Evolutionary conservation across 2,888 invertebrate genomes (phyloP).

Genomic region (Xanthia icteritia): DNA sequence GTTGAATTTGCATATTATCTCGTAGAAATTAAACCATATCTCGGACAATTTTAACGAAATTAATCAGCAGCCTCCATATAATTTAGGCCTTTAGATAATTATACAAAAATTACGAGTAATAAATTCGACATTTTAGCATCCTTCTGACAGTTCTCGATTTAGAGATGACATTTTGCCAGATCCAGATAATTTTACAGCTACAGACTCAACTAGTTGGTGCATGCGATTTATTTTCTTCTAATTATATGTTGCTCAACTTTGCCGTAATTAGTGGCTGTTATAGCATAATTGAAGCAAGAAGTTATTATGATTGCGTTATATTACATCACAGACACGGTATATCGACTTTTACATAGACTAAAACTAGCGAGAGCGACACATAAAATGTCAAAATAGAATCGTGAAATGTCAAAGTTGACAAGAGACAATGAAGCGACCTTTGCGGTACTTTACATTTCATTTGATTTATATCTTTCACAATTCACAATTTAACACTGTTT

Average conservation of each 20-base stretch:
- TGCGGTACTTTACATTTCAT: slow-evolving; percentile 35
- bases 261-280: slow-evolving; percentile 65
- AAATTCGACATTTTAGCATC: slow-evolving; percentile 12
- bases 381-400: slow-evolving; percentile 65
- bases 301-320: slow-evolving; percentile 48
- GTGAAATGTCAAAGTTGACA: slow-evolving; percentile 72
- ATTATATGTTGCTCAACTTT: slow-evolving; percentile 70
- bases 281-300: slow-evolving; percentile 51
- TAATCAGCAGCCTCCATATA: slow-evolving; percentile 6
- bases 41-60: slow-evolving; percentile 16
- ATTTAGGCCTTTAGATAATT: slow-evolving; percentile 3
- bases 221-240: slow-evolving; percentile 59
- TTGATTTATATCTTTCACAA: slow-evolving; percentile 41
- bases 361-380: slow-evolving; percentile 51
- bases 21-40: slow-evolving; percentile 14
- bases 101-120: neutral
- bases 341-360: slow-evolving; percentile 59
- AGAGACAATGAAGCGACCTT: slow-evolving; percentile 50
- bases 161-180: neutral
- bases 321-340: slow-evolving; percentile 62
- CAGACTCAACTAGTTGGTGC: slow-evolving; percentile 19
- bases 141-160: slow-evolving; percentile 7
- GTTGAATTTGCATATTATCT: slow-evolving; percentile 39
- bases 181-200: slow-evolving; percentile 21
- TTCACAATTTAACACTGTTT: slow-evolving; percentile 43